Conservation (phyloP, 2,113 vertebrate genomes). For the Suncus etruscus region DNA sequence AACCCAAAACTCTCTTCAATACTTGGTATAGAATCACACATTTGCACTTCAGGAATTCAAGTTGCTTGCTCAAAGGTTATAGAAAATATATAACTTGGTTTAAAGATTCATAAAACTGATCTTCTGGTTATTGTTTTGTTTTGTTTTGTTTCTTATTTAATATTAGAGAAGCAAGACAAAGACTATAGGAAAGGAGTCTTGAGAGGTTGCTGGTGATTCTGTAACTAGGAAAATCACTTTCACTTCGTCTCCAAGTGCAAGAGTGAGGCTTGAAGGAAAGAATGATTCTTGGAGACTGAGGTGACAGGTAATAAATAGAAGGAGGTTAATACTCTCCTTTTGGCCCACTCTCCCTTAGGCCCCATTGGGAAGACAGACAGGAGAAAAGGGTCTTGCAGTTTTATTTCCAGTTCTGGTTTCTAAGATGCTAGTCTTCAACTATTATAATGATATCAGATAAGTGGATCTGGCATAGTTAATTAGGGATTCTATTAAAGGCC, state of each 20-base stretch:
- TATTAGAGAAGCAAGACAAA: conserved; percentile 36
- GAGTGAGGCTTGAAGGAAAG: neutral
- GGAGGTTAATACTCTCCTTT: neutral
- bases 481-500: conserved; percentile 17
- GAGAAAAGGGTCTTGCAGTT: neutral
- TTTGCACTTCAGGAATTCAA: conserved; percentile 53
- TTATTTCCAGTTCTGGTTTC: conserved; percentile 21
- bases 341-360: neutral
- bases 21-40: conserved; percentile 45
- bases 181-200: conserved; percentile 3
- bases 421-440: neutral
- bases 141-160: conserved; percentile 10
- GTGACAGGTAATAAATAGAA: neutral
- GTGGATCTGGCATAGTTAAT: neutral
- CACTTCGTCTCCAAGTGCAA: neutral
- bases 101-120: conserved; percentile 34
- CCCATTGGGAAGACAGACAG: neutral
- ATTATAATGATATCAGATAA: neutral
- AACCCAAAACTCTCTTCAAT: conserved; percentile 51
- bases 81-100: conserved; percentile 34
- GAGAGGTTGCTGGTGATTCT: neutral
- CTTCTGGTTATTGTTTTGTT: neutral
- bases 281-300: neutral
- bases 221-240: neutral
- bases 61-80: conserved; percentile 44